A percentile compares a stretch with the other conserved stretches of the same genome.
phyloP scores from a whole-genome alignment of 2,113 vertebrate genomes.

The Erpornis zantholeuca region DNA sequence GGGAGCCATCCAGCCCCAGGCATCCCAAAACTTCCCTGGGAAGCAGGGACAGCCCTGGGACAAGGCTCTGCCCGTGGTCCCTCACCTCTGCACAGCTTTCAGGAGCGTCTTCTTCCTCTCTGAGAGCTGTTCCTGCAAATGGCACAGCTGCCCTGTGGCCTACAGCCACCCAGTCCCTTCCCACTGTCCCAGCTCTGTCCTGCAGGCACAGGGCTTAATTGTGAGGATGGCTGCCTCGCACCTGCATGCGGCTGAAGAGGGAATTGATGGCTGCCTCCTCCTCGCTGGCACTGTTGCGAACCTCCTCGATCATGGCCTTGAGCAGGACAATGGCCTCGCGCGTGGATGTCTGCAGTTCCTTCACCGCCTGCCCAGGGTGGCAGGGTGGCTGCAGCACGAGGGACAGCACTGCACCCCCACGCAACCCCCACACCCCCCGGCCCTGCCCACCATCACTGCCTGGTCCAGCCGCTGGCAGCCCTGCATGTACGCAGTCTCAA shows the following conservation, averaged over 20 bases:
- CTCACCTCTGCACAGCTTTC: conserved; percentile 89
- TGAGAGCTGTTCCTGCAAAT: conserved; percentile 84
- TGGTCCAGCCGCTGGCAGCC: conserved; percentile 93
- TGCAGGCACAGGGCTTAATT: accelerated
- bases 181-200: neutral
- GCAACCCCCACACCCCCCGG: accelerated
- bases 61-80: accelerated
- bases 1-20: neutral
- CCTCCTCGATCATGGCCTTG: conserved; percentile 91
- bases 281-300: conserved; percentile 85
- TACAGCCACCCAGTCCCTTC: neutral
- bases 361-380: conserved; percentile 78
- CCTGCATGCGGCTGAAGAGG: conserved; percentile 89
- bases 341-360: conserved; percentile 89
- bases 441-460: conserved; percentile 83
- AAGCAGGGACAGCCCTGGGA: accelerated
- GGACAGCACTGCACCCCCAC: accelerated
- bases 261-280: conserved; percentile 87
- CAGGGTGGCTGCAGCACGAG: accelerated
- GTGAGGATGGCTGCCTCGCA: neutral
- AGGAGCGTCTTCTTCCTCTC: conserved; percentile 88
- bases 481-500: conserved; percentile 90
- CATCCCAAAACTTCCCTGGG: accelerated
- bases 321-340: conserved; percentile 87
- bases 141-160: accelerated